Evolutionary conservation across 37 sponge, comb jelly and placozoan genomes (phyloP).

Genomic region (Beroe ovata): DNA sequence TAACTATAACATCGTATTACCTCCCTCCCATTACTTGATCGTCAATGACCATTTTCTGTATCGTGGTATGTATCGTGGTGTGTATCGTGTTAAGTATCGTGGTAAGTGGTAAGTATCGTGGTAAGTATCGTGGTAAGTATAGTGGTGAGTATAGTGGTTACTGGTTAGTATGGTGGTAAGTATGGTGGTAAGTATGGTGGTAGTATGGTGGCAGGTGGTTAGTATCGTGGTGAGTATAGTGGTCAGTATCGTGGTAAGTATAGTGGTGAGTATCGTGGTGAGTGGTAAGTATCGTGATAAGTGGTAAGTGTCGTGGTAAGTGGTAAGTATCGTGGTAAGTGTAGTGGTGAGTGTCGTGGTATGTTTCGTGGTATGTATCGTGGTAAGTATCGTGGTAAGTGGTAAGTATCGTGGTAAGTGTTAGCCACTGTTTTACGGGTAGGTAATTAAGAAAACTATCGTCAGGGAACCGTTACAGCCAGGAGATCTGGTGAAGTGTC

Average conservation of each 20-base stretch:
- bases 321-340: neutral
- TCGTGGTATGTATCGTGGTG: neutral
- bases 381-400: neutral
- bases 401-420: neutral
- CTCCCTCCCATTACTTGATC: too few relatives aligned
- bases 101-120: neutral
- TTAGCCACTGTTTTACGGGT: neutral
- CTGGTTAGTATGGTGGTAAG: too few relatives aligned
- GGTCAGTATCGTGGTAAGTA: neutral
- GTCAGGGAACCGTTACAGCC: slow-evolving; percentile 67
- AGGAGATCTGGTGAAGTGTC: slow-evolving; percentile 71
- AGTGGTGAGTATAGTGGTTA: too few relatives aligned
- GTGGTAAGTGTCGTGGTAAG: too few relatives aligned
- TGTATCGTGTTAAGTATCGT: neutral
- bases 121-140: too few relatives aligned
- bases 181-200: too few relatives aligned
- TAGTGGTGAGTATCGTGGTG: neutral
- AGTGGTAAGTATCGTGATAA: neutral
- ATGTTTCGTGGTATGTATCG: neutral
- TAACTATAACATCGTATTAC: too few relatives aligned
- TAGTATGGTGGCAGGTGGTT: too few relatives aligned
- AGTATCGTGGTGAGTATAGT: neutral
- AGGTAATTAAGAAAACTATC: neutral
- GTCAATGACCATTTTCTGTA: too few relatives aligned
- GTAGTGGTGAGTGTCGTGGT: neutral